Evolutionary conservation across 2,113 vertebrate genomes (phyloP).

Genomic region (Oryzias woworae): DNA sequence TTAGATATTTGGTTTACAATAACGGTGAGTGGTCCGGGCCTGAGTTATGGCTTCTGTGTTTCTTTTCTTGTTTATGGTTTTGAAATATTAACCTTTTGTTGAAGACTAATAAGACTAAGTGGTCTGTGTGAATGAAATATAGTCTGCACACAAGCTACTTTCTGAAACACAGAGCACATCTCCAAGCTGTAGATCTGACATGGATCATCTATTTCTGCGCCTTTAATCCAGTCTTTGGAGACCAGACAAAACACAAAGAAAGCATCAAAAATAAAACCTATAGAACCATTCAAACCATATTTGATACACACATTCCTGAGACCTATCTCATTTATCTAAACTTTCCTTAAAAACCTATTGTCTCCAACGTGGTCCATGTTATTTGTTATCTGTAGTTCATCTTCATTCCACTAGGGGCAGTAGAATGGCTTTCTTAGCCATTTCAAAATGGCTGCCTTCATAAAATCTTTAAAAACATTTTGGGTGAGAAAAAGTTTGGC

Average conservation of each 20-base stretch:
- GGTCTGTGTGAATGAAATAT: constrained; percentile 64
- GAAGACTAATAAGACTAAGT: constrained; percentile 74
- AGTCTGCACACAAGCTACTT: constrained; percentile 37
- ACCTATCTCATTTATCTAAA: not conserved
- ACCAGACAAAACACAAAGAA: too few relatives aligned
- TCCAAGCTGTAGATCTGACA: constrained; percentile 30
- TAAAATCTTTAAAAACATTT: too few relatives aligned
- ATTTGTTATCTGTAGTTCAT: too few relatives aligned
- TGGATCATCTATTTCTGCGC: constrained; percentile 1
- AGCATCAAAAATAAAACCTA: not conserved
- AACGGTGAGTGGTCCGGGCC: constrained; percentile 62
- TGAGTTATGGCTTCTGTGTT: constrained; percentile 67
- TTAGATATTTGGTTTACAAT: constrained; percentile 75
- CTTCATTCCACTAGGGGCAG: too few relatives aligned
- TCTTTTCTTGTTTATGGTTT: constrained; percentile 69
- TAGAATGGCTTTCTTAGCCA: too few relatives aligned
- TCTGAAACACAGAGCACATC: constrained; percentile 28
- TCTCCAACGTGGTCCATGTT: too few relatives aligned
- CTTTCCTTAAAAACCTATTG: not conserved
- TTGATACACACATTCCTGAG: too few relatives aligned
- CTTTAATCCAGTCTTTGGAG: not conserved
- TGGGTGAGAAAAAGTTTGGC: too few relatives aligned
- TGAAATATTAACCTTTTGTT: constrained; percentile 70
- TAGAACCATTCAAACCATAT: not conserved
- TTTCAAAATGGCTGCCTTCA: too few relatives aligned